Evolutionary conservation across 2,113 vertebrate species (phyloP).

Genomic region (Loxodonta africana): DNA sequence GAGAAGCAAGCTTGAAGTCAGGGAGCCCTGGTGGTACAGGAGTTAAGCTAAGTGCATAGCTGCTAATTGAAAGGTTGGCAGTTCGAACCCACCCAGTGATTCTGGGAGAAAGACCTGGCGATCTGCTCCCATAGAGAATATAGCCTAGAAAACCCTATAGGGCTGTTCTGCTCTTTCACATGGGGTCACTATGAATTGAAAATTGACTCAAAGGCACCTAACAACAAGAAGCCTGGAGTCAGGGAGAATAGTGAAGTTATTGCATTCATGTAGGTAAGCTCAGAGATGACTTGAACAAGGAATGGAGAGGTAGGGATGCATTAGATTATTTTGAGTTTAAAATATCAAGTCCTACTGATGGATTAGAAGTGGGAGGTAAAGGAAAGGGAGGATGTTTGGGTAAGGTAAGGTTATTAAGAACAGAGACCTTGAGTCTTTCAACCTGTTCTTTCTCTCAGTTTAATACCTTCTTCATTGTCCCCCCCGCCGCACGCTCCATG

Average conservation of each 20-base stretch:
- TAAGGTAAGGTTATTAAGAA: neutral
- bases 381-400: neutral
- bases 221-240: neutral
- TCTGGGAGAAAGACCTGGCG: neutral
- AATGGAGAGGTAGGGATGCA: neutral
- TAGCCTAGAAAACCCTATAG: neutral
- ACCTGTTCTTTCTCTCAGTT: neutral
- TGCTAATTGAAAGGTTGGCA: neutral
- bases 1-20: neutral
- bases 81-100: neutral
- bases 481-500: neutral
- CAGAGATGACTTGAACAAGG: slow-evolving; percentile 10
- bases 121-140: neutral
- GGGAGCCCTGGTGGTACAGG: neutral
- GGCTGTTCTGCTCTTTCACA: neutral
- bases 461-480: neutral
- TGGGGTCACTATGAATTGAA: neutral
- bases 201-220: neutral
- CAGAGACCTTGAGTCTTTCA: slow-evolving; percentile 1
- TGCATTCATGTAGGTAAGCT: neutral
- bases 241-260: neutral
- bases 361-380: slow-evolving; percentile 14
- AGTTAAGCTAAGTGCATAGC: neutral
- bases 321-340: slow-evolving; percentile 42
- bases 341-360: neutral